phyloP scores from a whole-genome alignment of 2,113 vertebrate genomes.

The Dasyurus viverrinus region DNA sequence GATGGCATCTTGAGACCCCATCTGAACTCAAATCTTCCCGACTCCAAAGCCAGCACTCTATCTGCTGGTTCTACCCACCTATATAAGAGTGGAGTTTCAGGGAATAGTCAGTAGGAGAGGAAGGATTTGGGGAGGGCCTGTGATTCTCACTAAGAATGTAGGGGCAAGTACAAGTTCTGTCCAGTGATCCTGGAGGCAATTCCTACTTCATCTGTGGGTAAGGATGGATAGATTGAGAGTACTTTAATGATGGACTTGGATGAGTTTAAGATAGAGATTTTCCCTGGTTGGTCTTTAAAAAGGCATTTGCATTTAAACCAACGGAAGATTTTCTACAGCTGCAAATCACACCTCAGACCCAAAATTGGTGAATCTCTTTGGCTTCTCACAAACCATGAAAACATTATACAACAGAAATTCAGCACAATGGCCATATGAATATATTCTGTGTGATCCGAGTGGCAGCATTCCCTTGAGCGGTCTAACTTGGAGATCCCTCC shows the following conservation, averaged over 20 bases:
- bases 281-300: background rate
- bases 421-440: background rate
- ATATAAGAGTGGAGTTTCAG: background rate
- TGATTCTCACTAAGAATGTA: background rate
- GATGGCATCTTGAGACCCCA: background rate
- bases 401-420: background rate
- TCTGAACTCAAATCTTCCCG: background rate
- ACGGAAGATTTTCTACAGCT: background rate
- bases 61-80: background rate
- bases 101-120: background rate
- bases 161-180: background rate
- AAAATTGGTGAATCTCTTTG: background rate
- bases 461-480: background rate
- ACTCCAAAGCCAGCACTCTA: background rate
- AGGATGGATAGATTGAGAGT: background rate
- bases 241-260: background rate
- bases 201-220: background rate
- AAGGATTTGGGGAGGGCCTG: background rate
- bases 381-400: background rate
- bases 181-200: background rate
- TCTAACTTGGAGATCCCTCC: background rate
- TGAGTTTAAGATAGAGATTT: background rate
- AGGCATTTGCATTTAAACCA: background rate
- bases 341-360: background rate
- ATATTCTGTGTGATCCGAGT: background rate